Conservation (phyloP, 2,797 vertebrate species). For the Mus caroli region DNA sequence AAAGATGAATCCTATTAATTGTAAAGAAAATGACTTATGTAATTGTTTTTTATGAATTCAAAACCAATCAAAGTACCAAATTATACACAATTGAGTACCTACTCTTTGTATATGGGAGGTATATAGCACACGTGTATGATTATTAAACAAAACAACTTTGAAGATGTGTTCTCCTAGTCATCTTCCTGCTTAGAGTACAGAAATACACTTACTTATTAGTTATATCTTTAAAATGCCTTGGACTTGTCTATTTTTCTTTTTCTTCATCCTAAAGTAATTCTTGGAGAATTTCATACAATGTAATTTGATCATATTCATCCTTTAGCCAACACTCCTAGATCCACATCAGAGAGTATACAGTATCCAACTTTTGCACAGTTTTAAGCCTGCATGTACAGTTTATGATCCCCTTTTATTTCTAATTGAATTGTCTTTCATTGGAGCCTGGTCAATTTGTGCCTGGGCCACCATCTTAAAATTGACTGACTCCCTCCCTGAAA, state of each 20-base stretch:
- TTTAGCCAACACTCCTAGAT: not conserved
- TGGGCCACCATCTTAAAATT: too few relatives aligned
- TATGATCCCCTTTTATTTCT: not conserved
- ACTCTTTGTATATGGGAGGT: accelerated
- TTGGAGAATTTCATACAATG: not conserved
- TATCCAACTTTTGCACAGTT: not conserved
- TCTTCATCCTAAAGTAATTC: too few relatives aligned
- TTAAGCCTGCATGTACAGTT: not conserved
- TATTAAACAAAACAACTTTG: not conserved
- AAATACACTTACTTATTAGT: not conserved
- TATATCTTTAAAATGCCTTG: not conserved
- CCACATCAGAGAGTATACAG: not conserved
- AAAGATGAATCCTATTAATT: not conserved
- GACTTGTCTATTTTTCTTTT: not conserved
- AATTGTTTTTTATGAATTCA: not conserved
- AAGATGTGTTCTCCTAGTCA: not conserved
- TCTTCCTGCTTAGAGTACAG: not conserved
- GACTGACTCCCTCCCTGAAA: too few relatives aligned
- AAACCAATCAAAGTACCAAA: not conserved
- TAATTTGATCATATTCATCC: too few relatives aligned
- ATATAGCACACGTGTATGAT: accelerated
- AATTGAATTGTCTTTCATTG: too few relatives aligned
- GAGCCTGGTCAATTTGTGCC: not conserved
- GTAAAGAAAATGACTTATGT: not conserved
- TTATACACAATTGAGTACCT: accelerated